Evolutionary conservation across 2,888 invertebrate species (phyloP).

Genomic region (Sarcophaga carnaria): DNA sequence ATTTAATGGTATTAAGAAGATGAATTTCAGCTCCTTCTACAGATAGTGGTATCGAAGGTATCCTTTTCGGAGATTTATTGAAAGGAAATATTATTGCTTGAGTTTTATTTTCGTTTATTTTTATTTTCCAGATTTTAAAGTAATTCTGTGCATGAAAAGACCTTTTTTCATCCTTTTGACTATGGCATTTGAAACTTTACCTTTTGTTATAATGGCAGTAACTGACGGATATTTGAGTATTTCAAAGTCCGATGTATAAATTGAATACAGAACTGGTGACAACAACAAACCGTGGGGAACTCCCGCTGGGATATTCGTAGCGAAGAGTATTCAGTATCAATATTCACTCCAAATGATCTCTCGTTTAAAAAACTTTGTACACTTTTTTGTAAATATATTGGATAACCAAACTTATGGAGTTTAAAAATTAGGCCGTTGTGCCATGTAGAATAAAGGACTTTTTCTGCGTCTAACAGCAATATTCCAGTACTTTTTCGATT

Average conservation of each 20-base stretch:
- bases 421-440: too few species aligned
- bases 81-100: constrained; percentile 15
- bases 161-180: too few species aligned
- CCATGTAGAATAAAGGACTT: too few species aligned
- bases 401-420: too few species aligned
- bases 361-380: background rate
- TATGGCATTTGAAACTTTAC: too few species aligned
- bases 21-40: too few species aligned
- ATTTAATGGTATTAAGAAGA: too few species aligned
- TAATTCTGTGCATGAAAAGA: background rate
- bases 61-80: constrained; percentile 7
- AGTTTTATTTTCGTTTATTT: background rate
- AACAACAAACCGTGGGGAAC: background rate
- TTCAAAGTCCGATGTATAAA: background rate
- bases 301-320: constrained; percentile 2
- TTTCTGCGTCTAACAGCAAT: too few species aligned
- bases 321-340: background rate
- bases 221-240: background rate
- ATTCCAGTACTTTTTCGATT: too few species aligned
- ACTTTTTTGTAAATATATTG: too few species aligned
- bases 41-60: background rate
- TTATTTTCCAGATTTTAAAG: background rate
- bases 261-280: background rate
- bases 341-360: background rate
- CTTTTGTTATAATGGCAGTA: background rate